These are phyloP conservation scores for Chymomyza caudatula DNA, from an alignment of 2,888 invertebrate genomes.

Conservation along the genomic window DNA sequence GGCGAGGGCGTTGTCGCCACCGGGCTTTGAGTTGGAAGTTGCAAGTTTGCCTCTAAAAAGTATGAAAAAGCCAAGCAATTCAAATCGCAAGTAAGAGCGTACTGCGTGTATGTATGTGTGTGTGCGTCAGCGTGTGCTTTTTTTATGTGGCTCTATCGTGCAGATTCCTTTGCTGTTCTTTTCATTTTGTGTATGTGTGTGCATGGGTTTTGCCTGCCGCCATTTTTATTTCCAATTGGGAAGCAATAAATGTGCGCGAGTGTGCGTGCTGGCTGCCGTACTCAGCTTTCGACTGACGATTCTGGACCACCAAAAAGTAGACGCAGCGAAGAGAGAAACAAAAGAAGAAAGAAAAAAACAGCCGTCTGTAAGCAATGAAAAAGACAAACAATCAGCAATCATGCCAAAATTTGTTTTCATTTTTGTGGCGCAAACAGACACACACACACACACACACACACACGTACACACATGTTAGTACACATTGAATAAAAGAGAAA, in stretches of 20 bases:
- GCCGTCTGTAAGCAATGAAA: conserved; percentile 63
- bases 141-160: neutral
- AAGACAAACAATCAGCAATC: conserved; percentile 71
- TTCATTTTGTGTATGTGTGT: conserved; percentile 35
- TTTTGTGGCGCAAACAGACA: conserved; percentile 63
- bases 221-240: conserved; percentile 70
- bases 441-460: conserved; percentile 23
- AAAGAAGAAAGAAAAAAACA: conserved; percentile 3
- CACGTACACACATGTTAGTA: conserved; percentile 4
- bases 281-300: conserved; percentile 1
- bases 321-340: neutral
- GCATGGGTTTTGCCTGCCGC: conserved; percentile 37
- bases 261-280: conserved; percentile 48
- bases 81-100: conserved; percentile 43
- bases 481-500: conserved; percentile 15
- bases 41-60: neutral
- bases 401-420: conserved; percentile 72
- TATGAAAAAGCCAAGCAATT: conserved; percentile 54
- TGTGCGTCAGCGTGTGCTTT: neutral
- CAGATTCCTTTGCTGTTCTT: conserved; percentile 43
- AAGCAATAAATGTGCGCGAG: conserved; percentile 70
- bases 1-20: neutral
- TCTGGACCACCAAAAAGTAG: neutral
- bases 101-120: conserved; percentile 13
- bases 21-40: neutral